Evolutionary conservation across 2,113 vertebrate genomes (phyloP), one percentile per base, ranked within the genome.

Genomic region (Pogona vitticeps): DNA sequence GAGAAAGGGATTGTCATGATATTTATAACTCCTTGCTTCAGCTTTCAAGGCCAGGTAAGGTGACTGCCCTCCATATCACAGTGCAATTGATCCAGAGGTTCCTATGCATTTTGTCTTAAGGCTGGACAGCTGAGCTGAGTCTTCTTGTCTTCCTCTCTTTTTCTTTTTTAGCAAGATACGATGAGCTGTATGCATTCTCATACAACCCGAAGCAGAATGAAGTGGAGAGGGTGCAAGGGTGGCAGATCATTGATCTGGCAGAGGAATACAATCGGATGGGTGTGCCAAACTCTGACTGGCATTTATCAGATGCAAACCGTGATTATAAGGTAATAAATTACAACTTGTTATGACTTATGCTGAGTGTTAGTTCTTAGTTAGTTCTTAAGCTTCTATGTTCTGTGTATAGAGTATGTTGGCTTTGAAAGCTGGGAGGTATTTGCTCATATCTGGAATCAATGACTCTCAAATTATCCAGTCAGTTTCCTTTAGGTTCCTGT

Each of bases 151-250:
- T 52, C 46, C 46, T 52, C 46, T 52, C 61, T 56, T 52, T 85
- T 56, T 31, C 13, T 36, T 31, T 23, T 26, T 1, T 89, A 98
- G 98, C 96, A 67, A 96, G 95, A 68, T 98, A 98, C 1, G 97
- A 98, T 84, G 98, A 99, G 86, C 97, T 99, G 3, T 99, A 99
- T 78, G 99, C 99, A 0, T 99, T 99, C 94, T 98, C 99, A 80
- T 99, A 99, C 93, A 99, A 99, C 94, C 98, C 98, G 80, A 99
- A 99, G 94, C 98, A 98, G 96, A 99, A 98, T 8, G 97, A 99
- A 86, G 96, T 96, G 13, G 97, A 99, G 92, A 96, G 98, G 73
- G 96, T 96, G 52, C 97, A 97, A 84, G 99, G 98, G 2, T 99
- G 99, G 98, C 97, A 99, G 86, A 96, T 98, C 76, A 97, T 99